Evolutionary conservation across 2,888 invertebrate species (phyloP).

Genomic region (Archips xylosteana): DNA sequence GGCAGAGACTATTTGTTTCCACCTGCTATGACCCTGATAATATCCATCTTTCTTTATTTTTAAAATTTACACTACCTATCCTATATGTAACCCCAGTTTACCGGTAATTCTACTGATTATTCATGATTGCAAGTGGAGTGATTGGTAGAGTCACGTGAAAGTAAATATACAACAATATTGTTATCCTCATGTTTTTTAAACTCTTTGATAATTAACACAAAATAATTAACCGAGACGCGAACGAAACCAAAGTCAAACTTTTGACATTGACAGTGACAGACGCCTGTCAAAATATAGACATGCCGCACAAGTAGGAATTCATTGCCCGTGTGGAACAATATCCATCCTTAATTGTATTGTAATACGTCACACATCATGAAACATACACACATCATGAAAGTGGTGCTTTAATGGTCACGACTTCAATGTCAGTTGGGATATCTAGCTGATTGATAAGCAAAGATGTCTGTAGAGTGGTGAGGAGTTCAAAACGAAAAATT

Average conservation of each 20-base stretch:
- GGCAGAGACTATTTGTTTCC: no score
- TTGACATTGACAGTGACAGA: conserved; percentile 66
- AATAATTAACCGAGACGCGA: conserved; percentile 28
- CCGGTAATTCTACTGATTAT: no score
- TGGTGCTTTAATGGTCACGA: conserved; percentile 23
- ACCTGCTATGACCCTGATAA: no score
- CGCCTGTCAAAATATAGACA: conserved; percentile 70
- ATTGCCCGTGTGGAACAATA: conserved; percentile 12
- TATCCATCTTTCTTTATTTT: no score
- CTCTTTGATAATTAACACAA: neutral
- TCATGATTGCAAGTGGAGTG: no score
- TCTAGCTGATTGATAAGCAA: neutral
- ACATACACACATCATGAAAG: conserved; percentile 8
- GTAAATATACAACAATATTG: neutral
- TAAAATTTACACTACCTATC: no score
- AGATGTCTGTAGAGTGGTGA: neutral
- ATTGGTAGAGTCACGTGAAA: neutral
- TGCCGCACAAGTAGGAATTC: conserved; percentile 55
- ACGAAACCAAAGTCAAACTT: conserved; percentile 23
- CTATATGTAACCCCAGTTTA: no score
- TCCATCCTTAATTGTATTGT: conserved; percentile 5
- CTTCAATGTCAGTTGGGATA: conserved; percentile 17
- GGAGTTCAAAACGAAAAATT: neutral
- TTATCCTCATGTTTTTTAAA: neutral
- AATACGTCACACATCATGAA: conserved; percentile 12